Evolutionary conservation across 1,140 invertebrate genomes (phyloP).

Genomic region (Drosophila guanche): DNA sequence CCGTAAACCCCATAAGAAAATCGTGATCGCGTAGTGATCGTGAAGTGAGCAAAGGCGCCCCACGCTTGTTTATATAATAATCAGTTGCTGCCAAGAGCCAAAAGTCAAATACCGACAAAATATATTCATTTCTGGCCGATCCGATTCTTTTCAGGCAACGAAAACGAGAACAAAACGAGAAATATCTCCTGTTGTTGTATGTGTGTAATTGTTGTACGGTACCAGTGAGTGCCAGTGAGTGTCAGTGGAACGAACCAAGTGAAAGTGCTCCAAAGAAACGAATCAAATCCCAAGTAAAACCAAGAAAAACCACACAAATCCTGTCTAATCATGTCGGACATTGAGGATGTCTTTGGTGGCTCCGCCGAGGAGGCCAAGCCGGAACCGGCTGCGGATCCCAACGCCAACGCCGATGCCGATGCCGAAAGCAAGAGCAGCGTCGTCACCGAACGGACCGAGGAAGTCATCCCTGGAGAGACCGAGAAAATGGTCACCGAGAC

Average conservation of each 20-base stretch:
- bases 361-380: slow-evolving; percentile 52
- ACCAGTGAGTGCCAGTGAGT: slow-evolving; percentile 28
- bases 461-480: slow-evolving; percentile 71
- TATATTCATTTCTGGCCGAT: slow-evolving; percentile 35
- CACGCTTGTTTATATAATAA: slow-evolving; percentile 50
- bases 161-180: slow-evolving; percentile 26
- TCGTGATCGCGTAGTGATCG: slow-evolving; percentile 29
- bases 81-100: slow-evolving; percentile 44
- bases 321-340: slow-evolving; percentile 70
- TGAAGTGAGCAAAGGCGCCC: too few relatives aligned
- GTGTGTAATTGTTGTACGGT: slow-evolving; percentile 53
- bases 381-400: slow-evolving; percentile 13
- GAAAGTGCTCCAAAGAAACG: slow-evolving; percentile 63
- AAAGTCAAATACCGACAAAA: slow-evolving; percentile 36
- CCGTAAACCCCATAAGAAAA: slow-evolving; percentile 11
- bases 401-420: slow-evolving; percentile 33
- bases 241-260: slow-evolving; percentile 55
- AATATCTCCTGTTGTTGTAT: slow-evolving; percentile 35
- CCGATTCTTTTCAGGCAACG: slow-evolving; percentile 46
- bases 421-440: slow-evolving; percentile 67
- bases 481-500: slow-evolving; percentile 79
- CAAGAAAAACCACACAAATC: slow-evolving; percentile 20
- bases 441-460: slow-evolving; percentile 69
- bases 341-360: slow-evolving; percentile 72
- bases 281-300: slow-evolving; percentile 22